phyloP scores from a whole-genome alignment of 2,113 vertebrate genomes.

The Megaleporinus macrocephalus region DNA sequence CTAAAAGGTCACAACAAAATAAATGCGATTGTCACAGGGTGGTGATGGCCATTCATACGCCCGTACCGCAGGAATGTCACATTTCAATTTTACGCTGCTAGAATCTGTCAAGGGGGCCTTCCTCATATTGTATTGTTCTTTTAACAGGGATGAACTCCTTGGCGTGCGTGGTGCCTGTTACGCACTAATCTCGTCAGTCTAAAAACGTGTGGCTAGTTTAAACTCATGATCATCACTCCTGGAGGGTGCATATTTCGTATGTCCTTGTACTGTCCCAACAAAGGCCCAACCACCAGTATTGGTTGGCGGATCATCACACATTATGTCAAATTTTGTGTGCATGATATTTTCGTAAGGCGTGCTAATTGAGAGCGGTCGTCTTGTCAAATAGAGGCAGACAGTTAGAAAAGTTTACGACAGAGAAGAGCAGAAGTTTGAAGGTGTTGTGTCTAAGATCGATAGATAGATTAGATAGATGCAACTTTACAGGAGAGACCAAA shows the following conservation, averaged over 20 bases:
- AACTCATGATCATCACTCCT: background rate
- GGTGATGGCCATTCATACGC: slow-evolving; percentile 36
- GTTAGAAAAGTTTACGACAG: background rate
- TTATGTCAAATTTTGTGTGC: too few relatives aligned
- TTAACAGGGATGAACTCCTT: background rate
- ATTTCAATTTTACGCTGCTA: slow-evolving; percentile 35
- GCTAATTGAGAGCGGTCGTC: background rate
- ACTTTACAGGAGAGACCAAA: too few relatives aligned
- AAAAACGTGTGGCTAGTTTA: slow-evolving; percentile 1
- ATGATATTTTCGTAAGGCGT: background rate
- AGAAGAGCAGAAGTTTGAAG: background rate
- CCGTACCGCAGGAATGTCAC: slow-evolving; percentile 33
- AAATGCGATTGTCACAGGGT: slow-evolving; percentile 43
- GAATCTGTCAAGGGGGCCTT: slow-evolving; percentile 18
- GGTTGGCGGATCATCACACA: too few relatives aligned
- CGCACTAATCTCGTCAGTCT: background rate
- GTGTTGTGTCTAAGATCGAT: background rate
- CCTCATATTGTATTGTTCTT: slow-evolving; percentile 5
- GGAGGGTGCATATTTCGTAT: background rate
- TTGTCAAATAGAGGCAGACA: background rate
- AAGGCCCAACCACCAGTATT: background rate
- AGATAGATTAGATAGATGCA: too few relatives aligned
- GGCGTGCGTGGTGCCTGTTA: slow-evolving; percentile 13
- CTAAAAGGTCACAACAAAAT: slow-evolving; percentile 58
- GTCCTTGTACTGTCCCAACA: background rate